Conservation (phyloP, 2,888 invertebrate species). For the Herminia tarsipennalis region DNA sequence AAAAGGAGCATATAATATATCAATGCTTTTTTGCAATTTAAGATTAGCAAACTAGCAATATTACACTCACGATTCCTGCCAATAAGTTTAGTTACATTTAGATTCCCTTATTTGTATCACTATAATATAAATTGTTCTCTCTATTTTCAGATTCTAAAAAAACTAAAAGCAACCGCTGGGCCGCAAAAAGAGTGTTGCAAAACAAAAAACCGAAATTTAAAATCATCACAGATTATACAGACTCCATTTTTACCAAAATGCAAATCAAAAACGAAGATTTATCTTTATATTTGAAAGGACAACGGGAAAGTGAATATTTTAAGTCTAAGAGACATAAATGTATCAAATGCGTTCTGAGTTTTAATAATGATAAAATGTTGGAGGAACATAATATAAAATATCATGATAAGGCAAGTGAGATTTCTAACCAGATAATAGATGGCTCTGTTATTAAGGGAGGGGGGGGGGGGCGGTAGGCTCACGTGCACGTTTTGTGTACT, state of each 20-base stretch:
- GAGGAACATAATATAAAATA: slow-evolving; percentile 23
- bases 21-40: neutral
- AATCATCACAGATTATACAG: slow-evolving; percentile 28
- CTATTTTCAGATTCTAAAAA: slow-evolving; percentile 7
- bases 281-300: slow-evolving; percentile 11
- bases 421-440: neutral
- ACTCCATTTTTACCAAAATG: slow-evolving; percentile 33
- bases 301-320: slow-evolving; percentile 32
- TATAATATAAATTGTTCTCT: neutral
- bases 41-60: neutral
- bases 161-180: slow-evolving; percentile 46
- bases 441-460: no score
- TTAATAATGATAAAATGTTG: slow-evolving; percentile 24
- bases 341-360: slow-evolving; percentile 32
- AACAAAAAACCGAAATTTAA: slow-evolving; percentile 56
- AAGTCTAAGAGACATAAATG: slow-evolving; percentile 42
- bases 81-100: no score
- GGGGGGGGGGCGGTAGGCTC: neutral
- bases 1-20: neutral
- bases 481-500: no score
- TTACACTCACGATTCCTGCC: neutral
- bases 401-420: slow-evolving; percentile 31
- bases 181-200: slow-evolving; percentile 35
- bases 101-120: neutral
- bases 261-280: slow-evolving; percentile 30